Evolutionary conservation across 2,888 invertebrate species (phyloP).

Genomic region (Ormyrus rosae): DNA sequence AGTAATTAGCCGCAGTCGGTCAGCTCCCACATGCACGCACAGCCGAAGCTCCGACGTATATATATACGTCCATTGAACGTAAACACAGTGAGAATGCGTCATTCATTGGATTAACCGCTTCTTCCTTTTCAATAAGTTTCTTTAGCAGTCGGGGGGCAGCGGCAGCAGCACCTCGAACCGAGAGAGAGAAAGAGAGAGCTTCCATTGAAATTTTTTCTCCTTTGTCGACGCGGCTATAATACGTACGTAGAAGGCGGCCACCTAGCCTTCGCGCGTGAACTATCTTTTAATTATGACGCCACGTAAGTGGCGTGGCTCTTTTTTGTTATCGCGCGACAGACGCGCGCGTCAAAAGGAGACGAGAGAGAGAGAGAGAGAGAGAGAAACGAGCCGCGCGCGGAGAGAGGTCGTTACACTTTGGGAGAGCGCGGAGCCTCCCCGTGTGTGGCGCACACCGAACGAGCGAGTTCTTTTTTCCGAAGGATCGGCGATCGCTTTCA

Average conservation of each 20-base stretch:
- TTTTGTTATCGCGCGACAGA: slow-evolving; percentile 18
- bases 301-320: slow-evolving; percentile 23
- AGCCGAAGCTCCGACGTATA: slow-evolving; percentile 14
- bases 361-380: neutral
- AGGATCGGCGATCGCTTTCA: slow-evolving; percentile 10
- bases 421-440: neutral
- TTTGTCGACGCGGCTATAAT: neutral
- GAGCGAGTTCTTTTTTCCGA: slow-evolving; percentile 20
- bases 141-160: neutral
- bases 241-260: neutral
- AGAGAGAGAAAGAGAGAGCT: neutral
- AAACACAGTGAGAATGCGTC: slow-evolving; percentile 62
- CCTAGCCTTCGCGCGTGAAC: slow-evolving; percentile 1
- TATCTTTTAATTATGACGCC: slow-evolving; percentile 48
- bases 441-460: neutral
- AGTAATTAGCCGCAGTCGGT: neutral
- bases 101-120: slow-evolving; percentile 67
- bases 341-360: neutral
- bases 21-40: neutral
- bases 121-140: slow-evolving; percentile 51
- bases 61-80: slow-evolving; percentile 18
- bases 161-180: neutral
- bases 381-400: slow-evolving; percentile 18
- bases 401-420: slow-evolving; percentile 51
- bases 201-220: neutral